These are phyloP conservation scores for Tridacna crocea DNA, from an alignment of 2,888 invertebrate genomes.

Conservation along the genomic window DNA sequence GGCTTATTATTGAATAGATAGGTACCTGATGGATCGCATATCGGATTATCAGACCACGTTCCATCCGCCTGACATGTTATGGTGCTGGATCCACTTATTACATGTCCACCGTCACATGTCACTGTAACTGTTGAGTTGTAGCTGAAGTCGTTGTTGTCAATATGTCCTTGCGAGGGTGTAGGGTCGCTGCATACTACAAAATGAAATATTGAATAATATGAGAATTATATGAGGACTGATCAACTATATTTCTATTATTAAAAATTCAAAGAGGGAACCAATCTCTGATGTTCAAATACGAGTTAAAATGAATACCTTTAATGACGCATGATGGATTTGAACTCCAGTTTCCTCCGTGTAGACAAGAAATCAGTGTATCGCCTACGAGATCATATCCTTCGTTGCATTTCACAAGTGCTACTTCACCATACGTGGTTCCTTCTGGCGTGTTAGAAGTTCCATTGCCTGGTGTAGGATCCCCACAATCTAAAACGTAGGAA, in stretches of 20 bases:
- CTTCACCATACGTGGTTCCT: constrained; percentile 23
- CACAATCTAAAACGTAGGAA: constrained; percentile 27
- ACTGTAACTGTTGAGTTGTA: constrained; percentile 8
- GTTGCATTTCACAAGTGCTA: not conserved
- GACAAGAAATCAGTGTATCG: not conserved
- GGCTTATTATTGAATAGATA: not conserved
- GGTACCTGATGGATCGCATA: constrained; percentile 2
- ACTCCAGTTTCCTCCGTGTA: constrained; percentile 1
- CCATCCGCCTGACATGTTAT: constrained; percentile 12
- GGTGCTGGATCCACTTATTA: not conserved
- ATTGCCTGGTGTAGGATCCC: constrained; percentile 8
- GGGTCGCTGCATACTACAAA: constrained; percentile 12
- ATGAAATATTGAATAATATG: not conserved
- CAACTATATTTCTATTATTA: too few species aligned
- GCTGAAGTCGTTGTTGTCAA: not conserved
- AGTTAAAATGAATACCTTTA: not conserved
- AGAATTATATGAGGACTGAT: not conserved
- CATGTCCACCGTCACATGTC: constrained; percentile 11
- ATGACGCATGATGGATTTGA: not conserved
- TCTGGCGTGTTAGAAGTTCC: not conserved
- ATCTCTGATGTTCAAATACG: too few species aligned
- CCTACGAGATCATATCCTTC: constrained; percentile 1
- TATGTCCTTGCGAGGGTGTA: not conserved
- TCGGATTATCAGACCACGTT: constrained; percentile 15
- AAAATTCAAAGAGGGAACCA: too few species aligned